These are phyloP conservation scores for Caretta caretta DNA, from an alignment of 2,113 vertebrate species.

Conservation along the genomic window DNA sequence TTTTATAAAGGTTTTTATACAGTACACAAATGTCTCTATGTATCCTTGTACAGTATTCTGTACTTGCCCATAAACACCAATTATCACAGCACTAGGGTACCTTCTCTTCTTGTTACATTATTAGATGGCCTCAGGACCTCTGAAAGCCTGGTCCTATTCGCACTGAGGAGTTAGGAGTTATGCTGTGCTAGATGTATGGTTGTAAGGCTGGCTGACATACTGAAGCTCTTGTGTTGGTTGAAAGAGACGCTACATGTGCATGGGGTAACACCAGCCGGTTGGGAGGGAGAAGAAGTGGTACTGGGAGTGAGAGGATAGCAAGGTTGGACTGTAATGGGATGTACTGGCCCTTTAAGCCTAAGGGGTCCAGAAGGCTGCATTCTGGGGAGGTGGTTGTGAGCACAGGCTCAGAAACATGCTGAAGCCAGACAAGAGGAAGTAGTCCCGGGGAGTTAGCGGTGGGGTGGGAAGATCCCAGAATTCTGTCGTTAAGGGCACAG, in stretches of 20 bases:
- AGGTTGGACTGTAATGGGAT: not conserved
- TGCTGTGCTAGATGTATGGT: not conserved
- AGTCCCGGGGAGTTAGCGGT: not conserved
- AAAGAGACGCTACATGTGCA: not conserved
- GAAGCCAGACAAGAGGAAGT: not conserved
- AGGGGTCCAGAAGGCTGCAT: not conserved
- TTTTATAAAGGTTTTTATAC: not conserved
- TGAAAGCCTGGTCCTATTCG: not conserved
- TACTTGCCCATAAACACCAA: not conserved
- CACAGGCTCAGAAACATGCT: not conserved
- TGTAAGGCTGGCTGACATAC: not conserved
- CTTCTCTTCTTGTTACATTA: not conserved
- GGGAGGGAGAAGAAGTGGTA: not conserved
- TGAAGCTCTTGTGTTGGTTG: not conserved
- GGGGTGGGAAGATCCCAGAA: not conserved
- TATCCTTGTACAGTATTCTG: not conserved
- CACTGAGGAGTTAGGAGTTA: not conserved
- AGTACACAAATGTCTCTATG: not conserved
- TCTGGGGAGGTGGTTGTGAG: not conserved
- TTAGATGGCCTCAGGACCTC: not conserved
- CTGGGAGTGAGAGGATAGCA: not conserved
- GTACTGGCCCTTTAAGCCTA: not conserved
- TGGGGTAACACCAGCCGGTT: fast-evolving
- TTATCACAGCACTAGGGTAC: not conserved
- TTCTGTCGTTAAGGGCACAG: not conserved